These are phyloP conservation scores for Stegophylla sp. DNA, from an alignment of 2,888 invertebrate species.

Conservation along the genomic window DNA sequence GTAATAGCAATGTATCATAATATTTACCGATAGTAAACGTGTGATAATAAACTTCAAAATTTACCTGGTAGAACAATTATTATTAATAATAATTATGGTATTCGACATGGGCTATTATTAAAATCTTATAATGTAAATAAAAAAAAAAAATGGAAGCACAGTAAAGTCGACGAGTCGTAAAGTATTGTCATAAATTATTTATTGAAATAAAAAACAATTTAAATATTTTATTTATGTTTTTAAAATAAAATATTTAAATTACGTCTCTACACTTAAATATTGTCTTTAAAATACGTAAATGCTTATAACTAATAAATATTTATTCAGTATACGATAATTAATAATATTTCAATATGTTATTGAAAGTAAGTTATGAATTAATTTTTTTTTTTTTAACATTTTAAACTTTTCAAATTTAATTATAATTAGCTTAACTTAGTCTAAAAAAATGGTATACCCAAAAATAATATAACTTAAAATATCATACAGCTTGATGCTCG, in stretches of 20 bases:
- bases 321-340: background rate
- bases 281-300: background rate
- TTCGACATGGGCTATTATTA: background rate
- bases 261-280: background rate
- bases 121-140: background rate
- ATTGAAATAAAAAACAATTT: background rate
- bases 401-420: background rate
- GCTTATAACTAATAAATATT: background rate
- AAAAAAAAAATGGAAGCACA: background rate
- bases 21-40: too few relatives aligned
- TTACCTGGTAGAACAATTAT: too few relatives aligned
- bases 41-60: too few relatives aligned
- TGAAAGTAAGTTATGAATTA: background rate
- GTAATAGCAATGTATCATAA: background rate
- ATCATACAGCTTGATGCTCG: slow-evolving; percentile 16
- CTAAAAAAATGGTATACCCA: background rate
- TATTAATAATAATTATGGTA: background rate
- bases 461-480: slow-evolving; percentile 8
- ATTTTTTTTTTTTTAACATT: background rate
- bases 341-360: background rate
- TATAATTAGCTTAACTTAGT: background rate
- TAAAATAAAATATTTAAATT: background rate
- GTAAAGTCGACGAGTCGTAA: background rate
- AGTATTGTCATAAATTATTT: background rate
- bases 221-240: background rate